Evolutionary conservation across 1,140 invertebrate species (phyloP), one percentile per base, ranked within the genome.

Genomic region (Leguminivora glycinivorella): DNA sequence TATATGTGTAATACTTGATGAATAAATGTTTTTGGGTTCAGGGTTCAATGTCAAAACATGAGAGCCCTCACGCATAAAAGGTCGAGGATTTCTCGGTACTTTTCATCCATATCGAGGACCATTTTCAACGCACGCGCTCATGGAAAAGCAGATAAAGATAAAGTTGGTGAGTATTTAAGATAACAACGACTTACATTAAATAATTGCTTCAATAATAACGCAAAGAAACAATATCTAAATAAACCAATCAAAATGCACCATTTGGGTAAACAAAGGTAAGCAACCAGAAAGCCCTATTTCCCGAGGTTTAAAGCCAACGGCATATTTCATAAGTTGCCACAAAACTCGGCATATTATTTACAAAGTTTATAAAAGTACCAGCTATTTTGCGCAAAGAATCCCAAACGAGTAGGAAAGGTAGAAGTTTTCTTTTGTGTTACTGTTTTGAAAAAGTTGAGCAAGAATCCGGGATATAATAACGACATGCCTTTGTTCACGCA

Each of bases 271-370:
- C 24, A n/a, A 63, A 60, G 25, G 29, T 26, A n/a, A 26, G 25
- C 22, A 10, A 4, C 56, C 25, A 60, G 29, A 24, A 60, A 60
- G 10, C 14, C 9, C 56, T 25, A n/a, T 60, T 60, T 29, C 5
- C 26, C 26, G 58, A 63, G 58, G 58, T 63, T 63, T 63, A 31
- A 63, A 63, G 58, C 58, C 26, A 63, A 12, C 58, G 26, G 58
- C 58, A 22, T 63, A 63, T 63, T 63, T 63, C 58, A 63, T 63
- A 63, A 63, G 4, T 26, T 29, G 25, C 25, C 58, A 17, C 58
- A 31, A 63, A 63, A 63, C 58, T 63, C 26, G 17, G 58, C 58
- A 63, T 63, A 63, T 63, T 63, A 63, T 63, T 63, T 63, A 63
- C 58, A 17, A 63, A 63, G 25, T 63, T 63, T 63, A 63, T 63